Conservation (phyloP, 2,888 invertebrate species). For the Polydrusus cervinus region DNA sequence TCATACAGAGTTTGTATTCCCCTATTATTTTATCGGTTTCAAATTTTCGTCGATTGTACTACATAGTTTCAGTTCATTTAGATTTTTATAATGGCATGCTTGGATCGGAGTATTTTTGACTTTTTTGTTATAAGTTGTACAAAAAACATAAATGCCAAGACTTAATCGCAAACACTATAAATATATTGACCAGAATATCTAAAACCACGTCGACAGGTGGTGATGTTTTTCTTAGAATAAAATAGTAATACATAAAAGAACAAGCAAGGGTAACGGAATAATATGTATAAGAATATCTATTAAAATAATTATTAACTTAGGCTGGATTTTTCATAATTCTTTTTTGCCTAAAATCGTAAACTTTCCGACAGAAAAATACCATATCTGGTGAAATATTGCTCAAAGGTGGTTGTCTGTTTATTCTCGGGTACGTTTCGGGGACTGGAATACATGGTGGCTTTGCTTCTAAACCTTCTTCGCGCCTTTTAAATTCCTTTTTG, state of each 20-base stretch:
- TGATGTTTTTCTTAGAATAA: slow-evolving; percentile 25
- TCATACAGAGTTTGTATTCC: no score
- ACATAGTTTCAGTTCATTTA: no score
- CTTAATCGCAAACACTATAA: not conserved
- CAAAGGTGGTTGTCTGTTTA: slow-evolving; percentile 78
- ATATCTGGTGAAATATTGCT: slow-evolving; percentile 83
- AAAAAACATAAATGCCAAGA: no score
- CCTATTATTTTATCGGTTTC: no score
- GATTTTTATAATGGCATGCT: no score
- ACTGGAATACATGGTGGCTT: slow-evolving; percentile 84
- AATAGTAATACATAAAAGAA: slow-evolving; percentile 16
- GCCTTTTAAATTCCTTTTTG: slow-evolving; percentile 85
- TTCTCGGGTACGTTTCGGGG: slow-evolving; percentile 76
- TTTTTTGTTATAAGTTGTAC: no score
- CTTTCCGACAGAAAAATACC: slow-evolving; percentile 94
- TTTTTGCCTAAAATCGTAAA: slow-evolving; percentile 95
- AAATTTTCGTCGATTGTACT: no score
- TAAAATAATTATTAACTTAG: slow-evolving; percentile 60
- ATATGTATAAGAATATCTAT: slow-evolving; percentile 7
- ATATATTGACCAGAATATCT: not conserved
- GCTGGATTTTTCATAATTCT: slow-evolving; percentile 75
- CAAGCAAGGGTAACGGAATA: slow-evolving; percentile 14
- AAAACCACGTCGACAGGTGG: slow-evolving; percentile 43
- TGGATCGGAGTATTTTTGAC: no score
- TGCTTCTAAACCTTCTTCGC: slow-evolving; percentile 84